Evolutionary conservation across 2,888 invertebrate genomes (phyloP).

Genomic region (Parnassius glacialis): DNA sequence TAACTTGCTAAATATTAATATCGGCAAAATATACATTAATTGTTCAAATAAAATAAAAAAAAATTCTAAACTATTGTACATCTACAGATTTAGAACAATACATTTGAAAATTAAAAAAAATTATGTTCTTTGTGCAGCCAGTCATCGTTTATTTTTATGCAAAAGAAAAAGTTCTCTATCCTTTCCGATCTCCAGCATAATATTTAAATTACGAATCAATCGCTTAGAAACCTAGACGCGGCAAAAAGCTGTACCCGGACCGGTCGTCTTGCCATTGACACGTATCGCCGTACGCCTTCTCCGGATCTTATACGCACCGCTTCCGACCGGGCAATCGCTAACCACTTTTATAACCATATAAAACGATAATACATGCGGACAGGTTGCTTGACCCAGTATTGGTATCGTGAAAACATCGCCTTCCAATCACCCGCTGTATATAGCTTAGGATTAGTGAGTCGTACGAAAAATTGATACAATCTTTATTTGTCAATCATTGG

Average conservation of each 20-base stretch:
- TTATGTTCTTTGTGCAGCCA: too few relatives aligned
- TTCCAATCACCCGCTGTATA: too few relatives aligned
- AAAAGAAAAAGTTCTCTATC: neutral
- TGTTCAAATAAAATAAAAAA: too few relatives aligned
- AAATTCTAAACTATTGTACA: too few relatives aligned
- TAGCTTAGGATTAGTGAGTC: too few relatives aligned
- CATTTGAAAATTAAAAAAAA: too few relatives aligned
- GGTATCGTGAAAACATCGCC: neutral
- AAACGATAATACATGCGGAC: slow-evolving; percentile 1
- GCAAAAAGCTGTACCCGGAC: slow-evolving; percentile 4
- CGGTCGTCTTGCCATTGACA: slow-evolving; percentile 17
- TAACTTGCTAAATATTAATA: too few relatives aligned
- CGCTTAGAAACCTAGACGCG: slow-evolving; percentile 5
- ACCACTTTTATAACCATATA: slow-evolving; percentile 16
- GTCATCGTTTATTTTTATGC: too few relatives aligned
- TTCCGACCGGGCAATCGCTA: slow-evolving; percentile 13
- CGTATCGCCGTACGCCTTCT: neutral
- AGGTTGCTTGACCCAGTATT: slow-evolving; percentile 16
- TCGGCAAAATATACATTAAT: too few relatives aligned
- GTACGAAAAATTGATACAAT: too few relatives aligned
- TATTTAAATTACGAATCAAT: neutral
- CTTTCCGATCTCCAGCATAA: neutral
- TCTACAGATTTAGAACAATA: too few relatives aligned
- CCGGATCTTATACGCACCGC: slow-evolving; percentile 6
- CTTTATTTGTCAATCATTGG: too few relatives aligned